These are phyloP conservation scores for Urocyon cinereoargenteus DNA, from an alignment of 2,797 vertebrate genomes.

Conservation along the genomic window DNA sequence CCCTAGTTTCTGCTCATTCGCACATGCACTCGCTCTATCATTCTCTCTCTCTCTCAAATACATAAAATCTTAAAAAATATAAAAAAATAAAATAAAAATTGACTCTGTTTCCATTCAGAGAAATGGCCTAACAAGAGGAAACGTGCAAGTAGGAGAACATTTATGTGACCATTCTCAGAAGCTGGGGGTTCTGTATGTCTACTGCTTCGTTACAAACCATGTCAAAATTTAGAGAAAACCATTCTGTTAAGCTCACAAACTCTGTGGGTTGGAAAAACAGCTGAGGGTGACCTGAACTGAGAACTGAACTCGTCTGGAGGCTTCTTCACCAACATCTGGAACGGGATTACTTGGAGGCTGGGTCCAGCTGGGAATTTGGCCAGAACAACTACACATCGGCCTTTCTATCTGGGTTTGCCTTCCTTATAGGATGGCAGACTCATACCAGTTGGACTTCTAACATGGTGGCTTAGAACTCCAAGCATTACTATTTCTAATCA, in stretches of 20 bases:
- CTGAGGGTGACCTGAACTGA: neutral
- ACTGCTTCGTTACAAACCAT: neutral
- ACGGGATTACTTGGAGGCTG: neutral
- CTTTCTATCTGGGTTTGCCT: neutral
- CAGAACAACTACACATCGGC: neutral
- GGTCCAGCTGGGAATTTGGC: neutral
- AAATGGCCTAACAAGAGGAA: neutral
- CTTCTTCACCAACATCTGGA: neutral
- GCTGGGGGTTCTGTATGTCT: neutral
- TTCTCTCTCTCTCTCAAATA: too few relatives aligned
- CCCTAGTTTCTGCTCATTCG: too few relatives aligned
- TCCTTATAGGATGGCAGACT: neutral
- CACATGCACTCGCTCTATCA: too few relatives aligned
- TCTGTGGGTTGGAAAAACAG: neutral
- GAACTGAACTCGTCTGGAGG: neutral
- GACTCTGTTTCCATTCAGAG: neutral
- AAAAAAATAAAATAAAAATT: neutral
- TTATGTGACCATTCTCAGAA: neutral
- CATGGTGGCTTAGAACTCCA: too few relatives aligned
- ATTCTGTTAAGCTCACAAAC: neutral
- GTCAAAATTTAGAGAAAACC: neutral
- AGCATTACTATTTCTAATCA: neutral
- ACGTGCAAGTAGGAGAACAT: neutral
- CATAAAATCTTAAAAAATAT: too few relatives aligned
- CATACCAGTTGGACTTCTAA: neutral